Evolutionary conservation across 2,113 vertebrate species (phyloP).

Genomic region (Dipodomys spectabilis): DNA sequence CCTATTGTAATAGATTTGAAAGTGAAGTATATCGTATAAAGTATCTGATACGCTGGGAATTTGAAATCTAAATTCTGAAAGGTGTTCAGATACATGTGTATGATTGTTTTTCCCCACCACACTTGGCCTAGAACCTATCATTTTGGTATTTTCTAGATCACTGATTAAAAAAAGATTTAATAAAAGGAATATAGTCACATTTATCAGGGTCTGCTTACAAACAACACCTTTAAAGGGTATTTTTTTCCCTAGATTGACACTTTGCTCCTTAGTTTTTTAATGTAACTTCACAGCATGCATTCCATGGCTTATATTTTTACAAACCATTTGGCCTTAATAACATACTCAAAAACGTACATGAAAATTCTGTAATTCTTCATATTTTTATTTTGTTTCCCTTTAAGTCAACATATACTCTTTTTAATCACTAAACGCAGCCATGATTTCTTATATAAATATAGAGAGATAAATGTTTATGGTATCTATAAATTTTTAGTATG

Average conservation of each 20-base stretch:
- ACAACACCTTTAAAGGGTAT: neutral
- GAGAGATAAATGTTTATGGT: neutral
- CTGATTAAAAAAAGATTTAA: conserved; percentile 60
- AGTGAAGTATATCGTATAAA: neutral
- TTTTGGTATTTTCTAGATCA: conserved; percentile 61
- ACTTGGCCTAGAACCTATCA: neutral
- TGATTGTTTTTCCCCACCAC: neutral
- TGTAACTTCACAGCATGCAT: conserved; percentile 21
- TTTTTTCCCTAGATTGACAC: conserved; percentile 51
- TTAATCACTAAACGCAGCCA: conserved; percentile 13
- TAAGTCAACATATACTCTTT: conserved; percentile 12
- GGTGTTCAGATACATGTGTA: neutral
- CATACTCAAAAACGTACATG: neutral
- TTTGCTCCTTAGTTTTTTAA: conserved; percentile 34
- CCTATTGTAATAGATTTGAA: neutral
- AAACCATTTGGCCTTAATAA: conserved; percentile 57
- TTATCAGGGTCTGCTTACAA: conserved; percentile 55
- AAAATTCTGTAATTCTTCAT: too few relatives aligned
- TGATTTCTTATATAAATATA: neutral
- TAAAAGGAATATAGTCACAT: neutral
- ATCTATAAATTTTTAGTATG: neutral
- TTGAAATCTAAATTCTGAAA: neutral
- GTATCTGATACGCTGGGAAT: neutral
- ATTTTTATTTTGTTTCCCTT: conserved; percentile 45
- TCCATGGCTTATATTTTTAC: conserved; percentile 65